phyloP scores from a whole-genome alignment of 2,113 vertebrate genomes.

The Otis tarda region DNA sequence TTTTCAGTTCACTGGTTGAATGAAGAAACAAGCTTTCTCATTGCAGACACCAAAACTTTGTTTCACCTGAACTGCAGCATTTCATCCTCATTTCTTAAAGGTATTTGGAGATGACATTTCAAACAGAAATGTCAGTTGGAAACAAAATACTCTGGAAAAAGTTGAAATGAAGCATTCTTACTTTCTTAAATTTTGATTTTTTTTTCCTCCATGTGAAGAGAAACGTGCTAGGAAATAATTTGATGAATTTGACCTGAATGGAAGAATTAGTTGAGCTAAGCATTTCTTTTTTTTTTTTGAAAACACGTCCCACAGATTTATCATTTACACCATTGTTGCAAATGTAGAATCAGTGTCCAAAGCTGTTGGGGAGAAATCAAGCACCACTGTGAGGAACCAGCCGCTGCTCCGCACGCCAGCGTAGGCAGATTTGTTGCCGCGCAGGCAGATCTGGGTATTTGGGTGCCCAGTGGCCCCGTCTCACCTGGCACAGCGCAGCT shows the following conservation, averaged over 20 bases:
- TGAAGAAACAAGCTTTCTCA: background rate
- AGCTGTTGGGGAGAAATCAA: background rate
- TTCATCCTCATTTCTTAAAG: background rate
- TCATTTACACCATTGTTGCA: background rate
- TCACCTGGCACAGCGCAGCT: background rate
- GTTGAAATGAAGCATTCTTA: background rate
- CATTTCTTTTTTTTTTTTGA: background rate
- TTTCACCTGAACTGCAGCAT: background rate
- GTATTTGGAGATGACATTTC: background rate
- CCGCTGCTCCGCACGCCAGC: fast-evolving
- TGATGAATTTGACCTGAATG: slow-evolving; percentile 6
- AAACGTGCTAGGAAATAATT: background rate
- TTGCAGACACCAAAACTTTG: background rate
- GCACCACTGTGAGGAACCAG: background rate
- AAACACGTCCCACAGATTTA: background rate
- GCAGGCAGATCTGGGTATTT: fast-evolving
- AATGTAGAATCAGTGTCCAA: background rate
- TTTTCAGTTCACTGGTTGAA: slow-evolving; percentile 27
- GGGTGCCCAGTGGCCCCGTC: fast-evolving
- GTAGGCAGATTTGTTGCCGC: background rate
- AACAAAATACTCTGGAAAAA: background rate
- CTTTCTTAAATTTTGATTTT: background rate
- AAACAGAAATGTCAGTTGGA: background rate
- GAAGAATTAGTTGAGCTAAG: background rate
- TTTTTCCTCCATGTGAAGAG: background rate